These are phyloP conservation scores for Buteo buteo DNA, from an alignment of 2,113 vertebrate genomes.

Conservation along the genomic window DNA sequence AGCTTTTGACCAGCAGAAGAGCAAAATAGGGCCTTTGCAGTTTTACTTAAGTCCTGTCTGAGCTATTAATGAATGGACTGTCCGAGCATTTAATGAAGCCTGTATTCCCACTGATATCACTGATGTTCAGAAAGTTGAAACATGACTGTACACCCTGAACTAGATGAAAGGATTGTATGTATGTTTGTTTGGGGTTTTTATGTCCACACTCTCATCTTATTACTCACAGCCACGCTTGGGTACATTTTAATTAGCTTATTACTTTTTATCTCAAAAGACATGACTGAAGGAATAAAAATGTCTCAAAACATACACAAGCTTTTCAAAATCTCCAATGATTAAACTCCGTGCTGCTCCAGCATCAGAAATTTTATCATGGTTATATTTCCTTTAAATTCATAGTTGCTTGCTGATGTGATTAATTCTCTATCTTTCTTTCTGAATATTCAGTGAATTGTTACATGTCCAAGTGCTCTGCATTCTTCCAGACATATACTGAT, in stretches of 20 bases:
- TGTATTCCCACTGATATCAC: neutral
- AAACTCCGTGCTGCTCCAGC: neutral
- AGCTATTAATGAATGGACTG: neutral
- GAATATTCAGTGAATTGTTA: conserved; percentile 13
- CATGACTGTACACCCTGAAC: neutral
- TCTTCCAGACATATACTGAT: neutral
- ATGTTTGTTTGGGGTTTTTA: neutral
- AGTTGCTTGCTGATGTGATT: conserved; percentile 35
- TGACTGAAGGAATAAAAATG: conserved; percentile 47
- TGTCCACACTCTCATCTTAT: neutral
- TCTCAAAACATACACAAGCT: neutral
- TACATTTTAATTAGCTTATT: conserved; percentile 67
- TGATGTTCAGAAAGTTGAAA: neutral
- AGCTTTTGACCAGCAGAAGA: neutral
- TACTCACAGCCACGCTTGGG: conserved; percentile 43
- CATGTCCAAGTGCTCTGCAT: neutral
- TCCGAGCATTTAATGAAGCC: neutral
- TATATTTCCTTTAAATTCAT: conserved; percentile 45
- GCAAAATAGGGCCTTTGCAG: neutral
- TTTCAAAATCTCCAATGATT: conserved; percentile 17
- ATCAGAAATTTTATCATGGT: conserved; percentile 32
- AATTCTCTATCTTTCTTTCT: conserved; percentile 4
- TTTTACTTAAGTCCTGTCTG: neutral
- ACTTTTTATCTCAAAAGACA: conserved; percentile 49
- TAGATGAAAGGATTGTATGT: neutral